Base-by-base conservation (phyloP, 2,113 vertebrate species). In the Isichthys henryi region DNA sequence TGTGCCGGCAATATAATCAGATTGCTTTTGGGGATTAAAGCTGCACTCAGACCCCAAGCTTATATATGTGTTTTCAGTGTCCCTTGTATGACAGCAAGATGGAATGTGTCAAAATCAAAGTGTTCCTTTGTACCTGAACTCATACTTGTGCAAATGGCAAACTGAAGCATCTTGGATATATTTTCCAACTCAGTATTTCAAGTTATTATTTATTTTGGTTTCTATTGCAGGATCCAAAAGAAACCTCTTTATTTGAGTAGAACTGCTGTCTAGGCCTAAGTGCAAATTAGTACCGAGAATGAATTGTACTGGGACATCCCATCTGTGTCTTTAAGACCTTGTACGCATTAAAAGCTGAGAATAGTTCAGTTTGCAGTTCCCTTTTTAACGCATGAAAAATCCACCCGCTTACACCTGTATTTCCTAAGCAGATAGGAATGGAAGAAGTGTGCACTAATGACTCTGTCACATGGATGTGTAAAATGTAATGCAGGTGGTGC, bases 401-500 rank as follows among this genome's bases (percentile, higher is more conserved):
- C 11, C 19, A 1, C 1, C 70, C 31, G 5, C 66, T 74, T 74
- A 74, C 11, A 2, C 15, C 35, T 17, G 35, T 17, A 19, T 43
- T 17, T 43, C 31, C 31, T 17, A 13, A 80, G 74, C 74, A 80
- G 17, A 19, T 80, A 13, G 11, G 35, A 43, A 6, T 10, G 74
- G 6, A 43, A 39, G 5, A 80, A 80, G 74, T 6, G 15, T 2
- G 15, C 3, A 0, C 74, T 48, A 5, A 48, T 84, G 45, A 31
- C 70, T 74, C 15, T 35, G 70, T 10, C 17, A 1, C 9, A 11
- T 66, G 62, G n/a, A 27, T 83, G 39, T 48, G 21, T 84, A 21
- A 23, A 23, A 83, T 56, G 0, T 88, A 92, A 90, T 70, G 88
- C 91, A 99, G 98, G 97, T 99, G 90, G 98, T 99, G 89, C 95